These are phyloP conservation scores for Drosophila leontia DNA, from an alignment of 1,140 invertebrate species.

Conservation along the genomic window DNA sequence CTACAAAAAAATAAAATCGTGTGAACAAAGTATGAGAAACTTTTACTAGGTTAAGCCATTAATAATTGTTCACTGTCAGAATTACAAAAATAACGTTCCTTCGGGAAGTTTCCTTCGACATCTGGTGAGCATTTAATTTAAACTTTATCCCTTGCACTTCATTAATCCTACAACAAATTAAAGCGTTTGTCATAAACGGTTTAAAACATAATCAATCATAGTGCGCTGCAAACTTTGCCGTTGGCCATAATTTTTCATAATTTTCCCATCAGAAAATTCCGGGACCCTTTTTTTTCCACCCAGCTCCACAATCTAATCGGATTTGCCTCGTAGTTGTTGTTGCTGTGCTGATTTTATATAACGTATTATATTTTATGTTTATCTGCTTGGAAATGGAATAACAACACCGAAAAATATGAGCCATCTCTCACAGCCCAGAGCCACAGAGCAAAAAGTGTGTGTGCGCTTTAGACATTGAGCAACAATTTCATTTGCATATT, in stretches of 20 bases:
- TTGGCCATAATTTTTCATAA: constrained; percentile 64
- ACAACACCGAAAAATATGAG: constrained; percentile 52
- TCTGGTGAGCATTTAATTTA: constrained; percentile 41
- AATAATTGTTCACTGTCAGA: constrained; percentile 21
- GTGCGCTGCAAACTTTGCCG: constrained; percentile 39
- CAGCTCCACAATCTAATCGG: constrained; percentile 48
- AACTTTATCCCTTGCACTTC: constrained; percentile 53
- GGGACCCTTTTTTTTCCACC: constrained; percentile 1
- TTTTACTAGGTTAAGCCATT: constrained; percentile 2
- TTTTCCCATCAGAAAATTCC: constrained; percentile 46
- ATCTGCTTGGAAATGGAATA: constrained; percentile 77
- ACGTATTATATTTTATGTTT: constrained; percentile 74
- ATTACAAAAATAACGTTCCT: neutral
- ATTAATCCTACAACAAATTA: constrained; percentile 76
- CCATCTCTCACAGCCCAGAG: constrained; percentile 35
- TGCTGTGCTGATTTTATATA: constrained; percentile 70
- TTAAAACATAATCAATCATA: constrained; percentile 77
- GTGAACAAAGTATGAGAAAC: neutral
- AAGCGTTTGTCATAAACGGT: constrained; percentile 73
- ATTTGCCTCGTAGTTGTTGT: constrained; percentile 44
- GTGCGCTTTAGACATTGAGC: constrained; percentile 67
- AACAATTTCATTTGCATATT: constrained; percentile 84
- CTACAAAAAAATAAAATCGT: neutral
- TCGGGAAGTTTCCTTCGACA: constrained; percentile 4
- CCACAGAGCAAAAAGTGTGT: constrained; percentile 38